phyloP scores from a whole-genome alignment of 2,888 invertebrate species.

The Galeopsomyia nigrocyanea region DNA sequence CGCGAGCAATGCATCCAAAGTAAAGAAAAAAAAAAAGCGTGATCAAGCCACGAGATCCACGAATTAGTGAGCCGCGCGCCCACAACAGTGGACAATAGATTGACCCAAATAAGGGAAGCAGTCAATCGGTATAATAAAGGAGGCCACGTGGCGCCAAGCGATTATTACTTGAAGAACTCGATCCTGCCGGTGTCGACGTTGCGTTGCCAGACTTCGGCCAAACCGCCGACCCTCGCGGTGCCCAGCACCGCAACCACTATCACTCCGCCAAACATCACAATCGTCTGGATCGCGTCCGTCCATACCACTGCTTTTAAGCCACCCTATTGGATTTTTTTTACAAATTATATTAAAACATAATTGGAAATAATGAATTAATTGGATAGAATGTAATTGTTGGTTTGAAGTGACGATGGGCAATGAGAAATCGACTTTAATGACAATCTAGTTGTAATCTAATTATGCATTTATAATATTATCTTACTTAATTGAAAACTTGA shows the following conservation, averaged over 20 bases:
- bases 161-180: conserved; percentile 79
- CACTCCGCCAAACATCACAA: conserved; percentile 81
- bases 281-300: conserved; percentile 84
- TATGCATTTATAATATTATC: too few species aligned
- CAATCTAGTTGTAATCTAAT: too few species aligned
- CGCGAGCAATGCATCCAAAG: too few species aligned
- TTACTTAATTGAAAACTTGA: too few species aligned
- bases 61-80: too few species aligned
- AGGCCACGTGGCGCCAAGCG: background rate
- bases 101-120: conserved; percentile 20
- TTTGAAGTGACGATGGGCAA: too few species aligned
- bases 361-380: too few species aligned
- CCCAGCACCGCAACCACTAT: conserved; percentile 78
- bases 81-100: background rate
- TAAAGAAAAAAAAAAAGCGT: too few species aligned
- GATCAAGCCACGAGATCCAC: too few species aligned
- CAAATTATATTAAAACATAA: background rate
- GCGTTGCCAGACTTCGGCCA: conserved; percentile 74
- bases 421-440: too few species aligned
- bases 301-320: conserved; percentile 85
- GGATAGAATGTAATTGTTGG: too few species aligned
- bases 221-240: conserved; percentile 76
- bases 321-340: conserved; percentile 71
- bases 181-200: conserved; percentile 76
- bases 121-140: background rate